Base-by-base conservation (phyloP, 1,140 invertebrate species). In the Trichonephila clavipes region DNA sequence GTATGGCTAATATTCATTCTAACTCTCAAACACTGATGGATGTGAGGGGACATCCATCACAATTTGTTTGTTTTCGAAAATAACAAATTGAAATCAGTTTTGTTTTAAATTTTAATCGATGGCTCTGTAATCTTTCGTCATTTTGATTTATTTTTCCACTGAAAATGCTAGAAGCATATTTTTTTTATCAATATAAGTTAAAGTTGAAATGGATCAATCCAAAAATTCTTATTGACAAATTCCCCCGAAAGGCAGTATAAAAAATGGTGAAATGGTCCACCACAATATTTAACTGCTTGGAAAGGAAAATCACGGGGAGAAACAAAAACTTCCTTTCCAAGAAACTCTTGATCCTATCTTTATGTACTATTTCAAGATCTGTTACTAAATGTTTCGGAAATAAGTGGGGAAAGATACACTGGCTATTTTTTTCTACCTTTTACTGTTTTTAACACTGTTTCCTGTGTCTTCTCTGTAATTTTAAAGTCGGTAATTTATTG, bases 331-430 rank as follows among this genome's bases (percentile, higher is more conserved):
- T 88, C 40, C 61, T 64, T 62, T 88, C 24, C 51, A 24, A 40
- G 19, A 40, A 64, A 44, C 61, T 12, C 62, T 64, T 64, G 59
- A 88, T 88, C 64, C 64, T 40, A 89, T 89, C 85, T 89, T 89
- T 89, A 89, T 89, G 66, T 89, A 87, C 85, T 87, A 14, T 40
- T 34, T 59, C 88, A 14, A 21, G 44, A 69, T 34, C 66, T 58
- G 40, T 40, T 59, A 89, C 44, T 77, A 89, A 89, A 89, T 89
- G 88, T 59, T 51, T 89, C 58, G 88, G 88, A 89, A 89, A 77
- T 89, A 89, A 72, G 66, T 59, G n/a, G 88, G 72, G 44, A 16
- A 89, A 40, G 58, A 89, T 34, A 77, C 64, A 72, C n/a, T 58
- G 44, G 2, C 4, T 77, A 18, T 89, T 44, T 58, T 40, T 77